Percentiles rank a stretch among this genome's conserved stretches.
Evolutionary conservation across 2,797 vertebrate species (phyloP).

Genomic region (Odontamblyopus rebecca): DNA sequence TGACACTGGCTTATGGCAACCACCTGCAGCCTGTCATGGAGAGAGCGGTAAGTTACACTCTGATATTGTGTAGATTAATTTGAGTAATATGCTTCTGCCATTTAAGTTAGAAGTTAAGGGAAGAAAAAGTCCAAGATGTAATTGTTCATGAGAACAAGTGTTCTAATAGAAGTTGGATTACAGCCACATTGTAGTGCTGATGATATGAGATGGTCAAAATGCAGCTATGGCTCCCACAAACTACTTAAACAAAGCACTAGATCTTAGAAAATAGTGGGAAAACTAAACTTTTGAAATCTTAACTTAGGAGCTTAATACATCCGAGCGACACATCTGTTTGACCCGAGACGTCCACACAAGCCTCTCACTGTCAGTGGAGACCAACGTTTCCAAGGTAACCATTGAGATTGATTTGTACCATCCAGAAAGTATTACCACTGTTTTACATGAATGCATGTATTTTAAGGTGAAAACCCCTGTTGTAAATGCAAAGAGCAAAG

Average conservation of each 20-base stretch:
- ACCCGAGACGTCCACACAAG: conserved; percentile 86
- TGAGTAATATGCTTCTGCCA: neutral
- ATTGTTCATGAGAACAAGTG: neutral
- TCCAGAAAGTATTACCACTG: neutral
- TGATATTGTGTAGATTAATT: neutral
- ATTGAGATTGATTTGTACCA: neutral
- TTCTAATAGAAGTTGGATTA: neutral
- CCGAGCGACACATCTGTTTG: conserved; percentile 90
- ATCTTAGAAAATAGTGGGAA: neutral
- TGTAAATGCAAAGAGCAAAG: conserved; percentile 83
- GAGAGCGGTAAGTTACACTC: conserved; percentile 81
- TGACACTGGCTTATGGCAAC: conserved; percentile 89
- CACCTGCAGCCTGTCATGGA: conserved; percentile 91
- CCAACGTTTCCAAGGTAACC: conserved; percentile 89
- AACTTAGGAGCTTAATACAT: conserved; percentile 78
- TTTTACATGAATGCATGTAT: neutral
- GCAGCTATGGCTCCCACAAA: too few species aligned
- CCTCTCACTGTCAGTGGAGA: conserved; percentile 85
- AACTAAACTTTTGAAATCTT: neutral
- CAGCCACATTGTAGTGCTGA: neutral
- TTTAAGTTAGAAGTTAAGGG: neutral
- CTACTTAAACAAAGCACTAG: too few species aligned
- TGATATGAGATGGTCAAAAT: too few species aligned
- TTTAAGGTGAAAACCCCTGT: conserved; percentile 90
- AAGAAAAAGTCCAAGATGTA: neutral